A percentile compares a stretch with the other conserved stretches of the same genome.
Evolutionary conservation across 2,113 vertebrate species (phyloP).

Genomic region (Notechis scutatus): DNA sequence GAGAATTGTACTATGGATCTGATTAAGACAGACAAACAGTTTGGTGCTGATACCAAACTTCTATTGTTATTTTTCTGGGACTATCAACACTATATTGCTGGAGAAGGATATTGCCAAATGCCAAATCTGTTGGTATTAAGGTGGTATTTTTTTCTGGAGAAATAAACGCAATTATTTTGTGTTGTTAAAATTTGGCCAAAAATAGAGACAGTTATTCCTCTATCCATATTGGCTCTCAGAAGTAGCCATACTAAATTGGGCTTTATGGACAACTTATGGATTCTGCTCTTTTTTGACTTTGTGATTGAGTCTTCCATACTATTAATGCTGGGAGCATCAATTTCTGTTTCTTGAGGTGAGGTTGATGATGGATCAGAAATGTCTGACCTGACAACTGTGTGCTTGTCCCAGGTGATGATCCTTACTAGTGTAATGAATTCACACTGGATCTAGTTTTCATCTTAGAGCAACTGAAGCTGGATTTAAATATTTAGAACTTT

Average conservation of each 20-base stretch:
- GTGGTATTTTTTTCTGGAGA: neutral
- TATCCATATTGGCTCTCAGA: neutral
- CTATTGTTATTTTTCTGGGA: neutral
- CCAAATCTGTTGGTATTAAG: neutral
- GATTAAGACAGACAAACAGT: neutral
- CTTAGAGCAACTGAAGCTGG: neutral
- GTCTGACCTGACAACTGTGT: neutral
- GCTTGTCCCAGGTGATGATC: neutral
- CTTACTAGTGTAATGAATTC: neutral
- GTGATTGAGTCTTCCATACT: neutral
- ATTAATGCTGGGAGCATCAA: neutral
- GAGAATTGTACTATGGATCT: neutral
- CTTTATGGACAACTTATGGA: neutral
- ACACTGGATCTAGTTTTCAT: neutral
- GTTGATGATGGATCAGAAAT: neutral
- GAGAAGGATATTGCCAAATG: neutral
- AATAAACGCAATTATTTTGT: neutral
- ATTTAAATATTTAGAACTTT: neutral
- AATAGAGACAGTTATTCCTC: neutral
- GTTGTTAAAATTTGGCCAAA: neutral
- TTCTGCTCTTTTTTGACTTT: neutral
- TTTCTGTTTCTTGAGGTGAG: neutral
- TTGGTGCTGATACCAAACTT: neutral
- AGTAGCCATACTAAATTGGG: neutral
- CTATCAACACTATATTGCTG: neutral